These are phyloP conservation scores for Xanthorhoe spadicearia DNA, from an alignment of 2,888 invertebrate genomes.

Conservation along the genomic window DNA sequence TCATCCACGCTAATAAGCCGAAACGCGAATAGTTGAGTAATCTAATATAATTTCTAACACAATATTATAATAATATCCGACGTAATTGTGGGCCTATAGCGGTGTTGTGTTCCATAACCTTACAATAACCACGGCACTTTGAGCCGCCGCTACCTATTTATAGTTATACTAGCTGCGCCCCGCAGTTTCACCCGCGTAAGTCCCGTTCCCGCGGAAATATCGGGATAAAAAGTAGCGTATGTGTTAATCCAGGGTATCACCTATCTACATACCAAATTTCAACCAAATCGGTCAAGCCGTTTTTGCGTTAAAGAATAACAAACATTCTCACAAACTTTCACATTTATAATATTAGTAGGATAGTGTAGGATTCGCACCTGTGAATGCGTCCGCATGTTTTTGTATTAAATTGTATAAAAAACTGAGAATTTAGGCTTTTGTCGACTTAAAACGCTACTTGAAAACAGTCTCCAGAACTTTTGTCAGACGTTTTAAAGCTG, in stretches of 20 bases:
- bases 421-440: not conserved
- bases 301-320: no score
- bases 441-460: not conserved
- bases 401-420: not conserved
- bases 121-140: slow-evolving; percentile 39
- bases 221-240: no score
- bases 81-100: slow-evolving; percentile 37
- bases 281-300: no score
- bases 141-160: slow-evolving; percentile 22
- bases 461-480: no score
- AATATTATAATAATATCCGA: slow-evolving; percentile 41
- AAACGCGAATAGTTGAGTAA: slow-evolving; percentile 70
- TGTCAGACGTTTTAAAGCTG: no score
- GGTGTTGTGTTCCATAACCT: slow-evolving; percentile 50
- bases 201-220: no score
- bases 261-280: no score
- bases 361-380: slow-evolving; percentile 33
- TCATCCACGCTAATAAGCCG: slow-evolving; percentile 80
- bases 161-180: no score
- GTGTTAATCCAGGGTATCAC: no score
- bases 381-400: slow-evolving; percentile 1
- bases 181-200: no score
- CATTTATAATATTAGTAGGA: no score
- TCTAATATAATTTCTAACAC: slow-evolving; percentile 51
- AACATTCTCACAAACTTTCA: no score